A percentile compares a stretch with the other conserved stretches of the same genome.
Evolutionary conservation across 2,113 vertebrate genomes (phyloP).

Genomic region (Nyctibius bracteatus): DNA sequence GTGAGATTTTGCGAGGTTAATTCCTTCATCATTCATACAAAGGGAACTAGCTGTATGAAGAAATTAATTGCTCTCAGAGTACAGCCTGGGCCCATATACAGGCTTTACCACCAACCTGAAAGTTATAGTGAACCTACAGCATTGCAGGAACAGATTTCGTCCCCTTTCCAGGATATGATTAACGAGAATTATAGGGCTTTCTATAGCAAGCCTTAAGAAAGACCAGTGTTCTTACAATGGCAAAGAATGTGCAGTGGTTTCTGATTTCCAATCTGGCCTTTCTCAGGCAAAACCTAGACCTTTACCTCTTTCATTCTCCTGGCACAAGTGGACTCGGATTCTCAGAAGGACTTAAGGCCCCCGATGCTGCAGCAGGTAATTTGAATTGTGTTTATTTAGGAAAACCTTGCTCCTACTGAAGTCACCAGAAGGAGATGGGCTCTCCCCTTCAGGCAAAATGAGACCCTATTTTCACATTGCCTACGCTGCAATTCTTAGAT

Average conservation of each 20-base stretch:
- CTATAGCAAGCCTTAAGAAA: background rate
- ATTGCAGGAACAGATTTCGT: background rate
- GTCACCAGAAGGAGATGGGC: background rate
- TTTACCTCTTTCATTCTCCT: background rate
- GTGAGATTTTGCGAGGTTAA: background rate
- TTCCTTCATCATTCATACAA: background rate
- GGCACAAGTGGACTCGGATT: background rate
- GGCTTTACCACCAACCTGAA: background rate
- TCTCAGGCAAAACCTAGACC: background rate
- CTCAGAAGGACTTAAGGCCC: background rate
- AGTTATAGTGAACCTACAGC: background rate
- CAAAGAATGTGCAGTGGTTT: background rate
- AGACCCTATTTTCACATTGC: background rate
- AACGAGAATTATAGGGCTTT: background rate
- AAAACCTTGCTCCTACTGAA: background rate
- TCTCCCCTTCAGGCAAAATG: fast-evolving
- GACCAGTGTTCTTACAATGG: fast-evolving
- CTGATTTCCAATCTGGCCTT: background rate
- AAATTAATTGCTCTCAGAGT: background rate
- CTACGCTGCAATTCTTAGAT: background rate
- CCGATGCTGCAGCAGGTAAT: background rate
- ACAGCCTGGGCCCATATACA: background rate
- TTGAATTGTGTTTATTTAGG: background rate
- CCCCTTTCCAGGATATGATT: background rate
- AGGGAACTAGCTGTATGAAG: background rate